phyloP scores from a whole-genome alignment of 2,113 vertebrate species.

The Grus americana region DNA sequence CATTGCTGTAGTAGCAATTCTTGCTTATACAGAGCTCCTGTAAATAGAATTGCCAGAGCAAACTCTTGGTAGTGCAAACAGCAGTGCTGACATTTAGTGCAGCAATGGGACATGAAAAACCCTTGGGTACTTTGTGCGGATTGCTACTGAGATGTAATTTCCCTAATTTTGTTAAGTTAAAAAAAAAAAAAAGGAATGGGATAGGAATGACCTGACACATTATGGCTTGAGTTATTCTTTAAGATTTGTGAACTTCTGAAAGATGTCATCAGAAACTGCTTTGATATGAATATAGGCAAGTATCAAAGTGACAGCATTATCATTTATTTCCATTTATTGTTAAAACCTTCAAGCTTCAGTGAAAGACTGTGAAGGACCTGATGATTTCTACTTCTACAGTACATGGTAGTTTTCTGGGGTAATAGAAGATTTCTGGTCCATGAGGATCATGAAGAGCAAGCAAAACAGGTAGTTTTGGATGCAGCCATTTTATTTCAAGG shows the following conservation, averaged over 20 bases:
- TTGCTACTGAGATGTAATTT: slow-evolving; percentile 33
- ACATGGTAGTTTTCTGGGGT: not conserved
- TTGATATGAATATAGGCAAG: not conserved
- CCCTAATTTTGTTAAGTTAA: not conserved
- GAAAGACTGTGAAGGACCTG: not conserved
- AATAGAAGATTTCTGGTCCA: not conserved
- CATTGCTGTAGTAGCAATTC: slow-evolving; percentile 44
- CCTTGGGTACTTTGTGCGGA: not conserved
- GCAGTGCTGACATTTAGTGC: slow-evolving; percentile 22
- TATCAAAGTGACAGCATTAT: not conserved
- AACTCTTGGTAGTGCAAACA: not conserved
- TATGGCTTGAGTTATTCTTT: slow-evolving; percentile 45
- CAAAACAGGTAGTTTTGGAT: not conserved
- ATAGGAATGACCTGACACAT: not conserved
- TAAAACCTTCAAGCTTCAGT: not conserved
- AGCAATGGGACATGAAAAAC: slow-evolving; percentile 14
- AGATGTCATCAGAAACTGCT: not conserved
- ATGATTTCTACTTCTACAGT: not conserved
- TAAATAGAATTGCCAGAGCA: slow-evolving; percentile 12
- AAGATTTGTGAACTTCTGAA: slow-evolving; percentile 37
- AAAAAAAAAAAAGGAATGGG: not conserved
- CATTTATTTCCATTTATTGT: not conserved
- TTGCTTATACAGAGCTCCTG: not conserved
- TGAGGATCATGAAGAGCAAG: not conserved
- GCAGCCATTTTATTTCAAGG: not conserved